These are phyloP conservation scores for Chloroclysta siterata DNA, from an alignment of 2,888 invertebrate genomes.

Conservation along the genomic window DNA sequence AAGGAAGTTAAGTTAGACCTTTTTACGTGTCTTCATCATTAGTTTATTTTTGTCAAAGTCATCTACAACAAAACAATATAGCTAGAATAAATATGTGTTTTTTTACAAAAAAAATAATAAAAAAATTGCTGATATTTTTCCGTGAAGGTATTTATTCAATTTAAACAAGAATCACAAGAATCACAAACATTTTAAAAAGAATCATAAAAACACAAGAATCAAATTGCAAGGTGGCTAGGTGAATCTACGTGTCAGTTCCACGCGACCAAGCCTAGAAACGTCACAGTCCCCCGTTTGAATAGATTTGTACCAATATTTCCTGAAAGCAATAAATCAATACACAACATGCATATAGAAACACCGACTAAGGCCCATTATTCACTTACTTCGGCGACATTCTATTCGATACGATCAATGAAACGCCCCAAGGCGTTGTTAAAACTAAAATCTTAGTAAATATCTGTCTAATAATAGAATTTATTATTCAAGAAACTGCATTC, in stretches of 20 bases:
- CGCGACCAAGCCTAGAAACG: neutral
- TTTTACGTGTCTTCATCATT: neutral
- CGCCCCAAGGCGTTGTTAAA: constrained; percentile 26
- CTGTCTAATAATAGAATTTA: constrained; percentile 24
- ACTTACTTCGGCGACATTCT: constrained; percentile 35
- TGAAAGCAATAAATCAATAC: constrained; percentile 6
- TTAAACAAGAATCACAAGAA: too few species aligned
- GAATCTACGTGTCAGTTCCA: too few species aligned
- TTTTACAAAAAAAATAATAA: too few species aligned
- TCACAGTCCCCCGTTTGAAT: neutral
- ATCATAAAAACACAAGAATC: too few species aligned
- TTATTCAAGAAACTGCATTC: constrained; percentile 9
- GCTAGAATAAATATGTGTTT: too few species aligned
- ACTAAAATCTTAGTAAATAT: constrained; percentile 20
- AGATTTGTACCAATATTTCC: neutral
- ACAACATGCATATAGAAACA: constrained; percentile 4
- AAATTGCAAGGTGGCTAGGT: too few species aligned
- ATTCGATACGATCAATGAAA: constrained; percentile 36
- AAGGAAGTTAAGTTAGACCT: neutral
- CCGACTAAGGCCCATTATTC: constrained; percentile 27
- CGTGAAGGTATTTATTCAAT: too few species aligned
- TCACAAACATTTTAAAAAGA: too few species aligned
- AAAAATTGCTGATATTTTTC: too few species aligned
- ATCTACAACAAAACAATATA: too few species aligned
- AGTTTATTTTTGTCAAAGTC: neutral